Evolutionary conservation across 2,888 invertebrate species (phyloP), one percentile per base, ranked within the genome.

Genomic region (Bombylius discolor): DNA sequence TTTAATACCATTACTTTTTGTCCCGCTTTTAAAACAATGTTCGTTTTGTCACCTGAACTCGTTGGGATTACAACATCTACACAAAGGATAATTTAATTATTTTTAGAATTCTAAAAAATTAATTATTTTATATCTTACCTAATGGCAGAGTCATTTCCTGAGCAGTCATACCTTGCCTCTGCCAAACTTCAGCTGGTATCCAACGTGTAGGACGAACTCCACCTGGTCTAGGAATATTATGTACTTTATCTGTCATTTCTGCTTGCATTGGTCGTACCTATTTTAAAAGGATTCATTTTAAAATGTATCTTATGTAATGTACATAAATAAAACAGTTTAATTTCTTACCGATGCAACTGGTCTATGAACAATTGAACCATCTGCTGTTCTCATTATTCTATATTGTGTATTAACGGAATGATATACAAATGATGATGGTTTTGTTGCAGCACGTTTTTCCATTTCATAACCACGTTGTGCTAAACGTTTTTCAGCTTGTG

Each of bases 1-100:
- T 94, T 93, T 46, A 97, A 78, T 5, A 97, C 92, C 80, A 95
- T 87, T 1, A 97, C 94, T 64, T 92, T 84, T 70, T 96, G 93
- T 0, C 96, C 96, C 1, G 95, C 92, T 68, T 93, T 92, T 52
- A 97, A 77, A 14, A 90, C 89, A 59, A 94, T 93, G 64, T 89
- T 90, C 8, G 89, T 86, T 68, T 90, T 87, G 64, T 92, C 91
- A 1, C 89, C 87, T 13, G 91, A 87, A 70, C 92, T 92, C 0
- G 91, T 94, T 5, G 92, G 92, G 68, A 93, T 94, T 12, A 93
- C 92, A 44, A 94, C 93, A 75, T 92, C 92, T 80, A 67, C n/a
- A 66, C 65, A 59, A 51, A 49, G 34, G 46, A 31, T 49, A 56
- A 51, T 49, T 13, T 14, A 23, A 23, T 23, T 23, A 23, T 23